A percentile compares a stretch with the other conserved stretches of the same genome.
These are phyloP conservation scores for Augiades crinisus DNA, from an alignment of 2,888 invertebrate species.

Conservation along the genomic window DNA sequence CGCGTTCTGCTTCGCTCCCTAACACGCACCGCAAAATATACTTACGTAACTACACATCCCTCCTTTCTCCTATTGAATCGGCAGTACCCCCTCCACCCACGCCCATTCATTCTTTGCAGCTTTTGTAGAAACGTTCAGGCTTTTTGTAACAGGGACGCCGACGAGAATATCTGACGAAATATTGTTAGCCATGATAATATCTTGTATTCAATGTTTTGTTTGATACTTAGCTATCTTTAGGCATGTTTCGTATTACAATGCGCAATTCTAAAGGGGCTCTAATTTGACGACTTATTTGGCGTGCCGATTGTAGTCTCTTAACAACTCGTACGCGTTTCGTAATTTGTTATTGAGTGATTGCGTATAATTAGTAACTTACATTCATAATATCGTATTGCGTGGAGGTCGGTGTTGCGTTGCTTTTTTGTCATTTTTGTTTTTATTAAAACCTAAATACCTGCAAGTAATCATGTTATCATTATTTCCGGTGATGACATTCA, in stretches of 20 bases:
- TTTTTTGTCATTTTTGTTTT: too few species aligned
- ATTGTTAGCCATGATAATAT: conserved; percentile 64
- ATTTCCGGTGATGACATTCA: too few species aligned
- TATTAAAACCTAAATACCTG: too few species aligned
- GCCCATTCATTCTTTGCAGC: conserved; percentile 74
- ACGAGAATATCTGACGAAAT: conserved; percentile 72
- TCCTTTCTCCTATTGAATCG: conserved; percentile 69
- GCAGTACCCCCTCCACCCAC: conserved; percentile 53
- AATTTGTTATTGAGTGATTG: too few species aligned
- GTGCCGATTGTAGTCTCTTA: neutral
- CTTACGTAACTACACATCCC: conserved; percentile 70
- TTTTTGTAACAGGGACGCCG: conserved; percentile 68
- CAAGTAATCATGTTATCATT: too few species aligned
- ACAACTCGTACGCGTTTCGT: neutral
- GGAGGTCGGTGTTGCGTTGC: too few species aligned
- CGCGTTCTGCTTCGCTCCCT: conserved; percentile 34
- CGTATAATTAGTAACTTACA: neutral
- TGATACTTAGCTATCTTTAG: conserved; percentile 30
- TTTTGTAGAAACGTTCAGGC: conserved; percentile 69
- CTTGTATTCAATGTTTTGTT: conserved; percentile 40
- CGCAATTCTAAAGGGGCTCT: neutral
- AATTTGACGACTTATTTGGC: neutral
- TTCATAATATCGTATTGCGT: neutral
- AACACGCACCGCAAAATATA: conserved; percentile 68
- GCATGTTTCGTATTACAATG: conserved; percentile 8